Percentiles rank a stretch among this genome's conserved stretches.
Evolutionary conservation across 2,888 invertebrate species (phyloP).

Genomic region (Cremastinae sp.): DNA sequence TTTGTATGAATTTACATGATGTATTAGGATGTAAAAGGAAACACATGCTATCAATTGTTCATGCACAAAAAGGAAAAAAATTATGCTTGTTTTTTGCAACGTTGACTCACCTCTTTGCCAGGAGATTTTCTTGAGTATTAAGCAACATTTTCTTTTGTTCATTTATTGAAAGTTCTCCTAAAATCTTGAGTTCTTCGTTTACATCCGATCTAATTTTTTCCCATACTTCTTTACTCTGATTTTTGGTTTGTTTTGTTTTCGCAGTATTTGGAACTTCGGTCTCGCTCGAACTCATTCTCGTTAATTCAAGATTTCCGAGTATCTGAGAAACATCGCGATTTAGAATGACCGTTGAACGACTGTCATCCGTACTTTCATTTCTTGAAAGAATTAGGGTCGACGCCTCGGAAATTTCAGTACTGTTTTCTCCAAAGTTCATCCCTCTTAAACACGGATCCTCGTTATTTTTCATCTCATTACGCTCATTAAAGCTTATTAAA

Average conservation of each 20-base stretch:
- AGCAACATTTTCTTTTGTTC: constrained; percentile 67
- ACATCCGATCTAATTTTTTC: constrained; percentile 68
- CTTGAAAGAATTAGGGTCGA: constrained; percentile 49
- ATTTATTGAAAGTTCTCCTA: constrained; percentile 61
- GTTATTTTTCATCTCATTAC: constrained; percentile 10
- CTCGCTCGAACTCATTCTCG: neutral
- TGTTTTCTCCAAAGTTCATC: constrained; percentile 23
- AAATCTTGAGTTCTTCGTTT: constrained; percentile 65
- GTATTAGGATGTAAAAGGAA: too few species aligned
- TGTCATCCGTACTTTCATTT: constrained; percentile 50
- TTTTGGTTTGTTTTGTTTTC: constrained; percentile 32
- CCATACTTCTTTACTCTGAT: constrained; percentile 55
- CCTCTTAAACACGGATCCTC: constrained; percentile 2
- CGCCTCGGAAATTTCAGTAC: constrained; percentile 23
- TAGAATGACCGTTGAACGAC: constrained; percentile 62
- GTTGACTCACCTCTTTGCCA: constrained; percentile 71
- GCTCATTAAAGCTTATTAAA: constrained; percentile 41
- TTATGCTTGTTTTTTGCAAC: neutral
- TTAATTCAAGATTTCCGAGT: constrained; percentile 5
- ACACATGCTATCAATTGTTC: too few species aligned
- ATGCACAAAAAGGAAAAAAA: too few species aligned
- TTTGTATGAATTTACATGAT: too few species aligned
- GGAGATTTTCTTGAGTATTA: constrained; percentile 71
- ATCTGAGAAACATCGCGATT: constrained; percentile 32
- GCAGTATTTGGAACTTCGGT: neutral